Percentiles rank a stretch among this genome's conserved stretches.
These are phyloP conservation scores for Drosophila mercatorum DNA, from an alignment of 2,888 invertebrate genomes.

Conservation along the genomic window DNA sequence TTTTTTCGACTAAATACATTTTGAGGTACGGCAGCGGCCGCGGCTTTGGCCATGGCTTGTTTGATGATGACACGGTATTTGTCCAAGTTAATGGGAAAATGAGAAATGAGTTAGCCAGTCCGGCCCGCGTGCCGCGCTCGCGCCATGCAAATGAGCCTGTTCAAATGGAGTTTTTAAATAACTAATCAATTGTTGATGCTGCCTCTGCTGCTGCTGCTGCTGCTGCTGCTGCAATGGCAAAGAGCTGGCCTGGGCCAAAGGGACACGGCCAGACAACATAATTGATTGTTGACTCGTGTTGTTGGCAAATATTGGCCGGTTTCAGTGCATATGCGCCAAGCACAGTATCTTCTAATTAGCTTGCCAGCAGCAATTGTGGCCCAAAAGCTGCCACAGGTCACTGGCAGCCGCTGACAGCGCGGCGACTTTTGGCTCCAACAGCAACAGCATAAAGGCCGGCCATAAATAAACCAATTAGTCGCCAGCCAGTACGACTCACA, in stretches of 20 bases:
- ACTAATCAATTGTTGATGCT: constrained; percentile 57
- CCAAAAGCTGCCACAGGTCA: constrained; percentile 31
- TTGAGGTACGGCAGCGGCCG: background rate
- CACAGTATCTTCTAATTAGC: constrained; percentile 26
- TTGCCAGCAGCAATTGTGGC: constrained; percentile 47
- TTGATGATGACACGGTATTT: constrained; percentile 66
- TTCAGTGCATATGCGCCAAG: constrained; percentile 16
- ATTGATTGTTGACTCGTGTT: constrained; percentile 56
- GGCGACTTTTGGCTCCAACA: constrained; percentile 21
- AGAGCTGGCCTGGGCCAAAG: background rate
- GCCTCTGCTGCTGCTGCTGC: constrained; percentile 22
- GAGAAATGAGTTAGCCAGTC: constrained; percentile 50
- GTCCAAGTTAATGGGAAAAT: constrained; percentile 66
- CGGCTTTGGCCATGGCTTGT: constrained; percentile 48
- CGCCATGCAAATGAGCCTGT: constrained; percentile 44
- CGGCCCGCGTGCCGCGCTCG: background rate
- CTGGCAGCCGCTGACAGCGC: constrained; percentile 12
- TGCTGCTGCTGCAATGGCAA: constrained; percentile 13
- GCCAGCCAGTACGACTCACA: no score
- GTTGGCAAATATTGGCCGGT: constrained; percentile 23
- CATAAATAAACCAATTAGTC: constrained; percentile 67
- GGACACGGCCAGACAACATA: constrained; percentile 28
- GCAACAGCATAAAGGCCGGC: constrained; percentile 32
- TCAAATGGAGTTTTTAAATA: constrained; percentile 74
- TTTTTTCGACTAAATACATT: constrained; percentile 3